phyloP scores from a whole-genome alignment of 2,797 vertebrate species.

The Sternotherus odoratus region DNA sequence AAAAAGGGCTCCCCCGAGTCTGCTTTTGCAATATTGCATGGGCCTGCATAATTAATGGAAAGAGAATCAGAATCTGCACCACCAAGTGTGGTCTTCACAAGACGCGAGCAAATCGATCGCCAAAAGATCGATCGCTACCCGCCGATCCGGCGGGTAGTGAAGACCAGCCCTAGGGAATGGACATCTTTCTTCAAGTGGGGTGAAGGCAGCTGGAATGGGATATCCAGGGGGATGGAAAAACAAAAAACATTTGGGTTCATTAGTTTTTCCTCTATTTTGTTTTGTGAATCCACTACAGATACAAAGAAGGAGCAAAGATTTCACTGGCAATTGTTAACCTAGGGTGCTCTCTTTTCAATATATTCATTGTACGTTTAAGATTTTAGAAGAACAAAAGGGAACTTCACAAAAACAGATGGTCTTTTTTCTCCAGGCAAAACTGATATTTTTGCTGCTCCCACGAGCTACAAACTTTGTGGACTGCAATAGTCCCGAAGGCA shows the following conservation, averaged over 20 bases:
- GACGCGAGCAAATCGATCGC: no score
- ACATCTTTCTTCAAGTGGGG: background rate
- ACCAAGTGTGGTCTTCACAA: no score
- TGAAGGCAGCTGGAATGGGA: background rate
- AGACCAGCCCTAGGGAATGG: no score
- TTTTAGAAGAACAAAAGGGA: slow-evolving; percentile 14
- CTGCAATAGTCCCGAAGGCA: background rate
- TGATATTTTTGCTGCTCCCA: background rate
- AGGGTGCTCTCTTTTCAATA: background rate
- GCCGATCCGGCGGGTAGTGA: no score
- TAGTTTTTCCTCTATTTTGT: background rate
- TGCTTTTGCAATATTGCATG: background rate
- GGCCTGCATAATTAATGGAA: background rate
- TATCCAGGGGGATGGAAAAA: rapidly evolving
- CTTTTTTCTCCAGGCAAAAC: background rate
- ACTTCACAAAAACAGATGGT: slow-evolving; percentile 17
- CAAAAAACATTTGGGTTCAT: rapidly evolving
- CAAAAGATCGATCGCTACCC: no score
- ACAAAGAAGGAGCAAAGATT: background rate
- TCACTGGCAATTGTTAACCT: rapidly evolving
- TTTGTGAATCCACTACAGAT: background rate
- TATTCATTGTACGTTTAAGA: background rate
- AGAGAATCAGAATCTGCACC: background rate
- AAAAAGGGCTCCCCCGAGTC: background rate
- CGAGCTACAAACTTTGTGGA: background rate